A percentile compares a stretch with the other conserved stretches of the same genome.
Conservation (phyloP, 2,888 invertebrate species). For the Gnatocerus cornutus region DNA sequence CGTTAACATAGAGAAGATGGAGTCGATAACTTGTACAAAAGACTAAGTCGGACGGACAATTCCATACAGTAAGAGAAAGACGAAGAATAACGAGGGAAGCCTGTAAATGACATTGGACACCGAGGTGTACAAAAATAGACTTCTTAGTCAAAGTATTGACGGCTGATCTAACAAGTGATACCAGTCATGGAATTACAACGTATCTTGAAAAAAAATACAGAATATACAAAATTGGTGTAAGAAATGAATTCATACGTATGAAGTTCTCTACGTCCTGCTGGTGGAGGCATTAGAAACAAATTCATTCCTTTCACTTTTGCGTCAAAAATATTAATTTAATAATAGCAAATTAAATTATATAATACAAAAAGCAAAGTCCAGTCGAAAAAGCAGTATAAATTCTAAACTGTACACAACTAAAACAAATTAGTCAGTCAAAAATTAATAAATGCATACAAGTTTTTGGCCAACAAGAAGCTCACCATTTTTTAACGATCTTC, state of each 20-base stretch:
- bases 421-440: constrained; percentile 51
- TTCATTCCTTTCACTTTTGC: constrained; percentile 41
- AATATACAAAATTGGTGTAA: constrained; percentile 47
- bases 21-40: constrained; percentile 18
- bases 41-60: constrained; percentile 41
- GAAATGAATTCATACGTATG: constrained; percentile 41
- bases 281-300: constrained; percentile 28
- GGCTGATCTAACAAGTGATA: constrained; percentile 46
- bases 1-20: background rate
- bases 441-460: constrained; percentile 50
- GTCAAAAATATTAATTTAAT: constrained; percentile 28
- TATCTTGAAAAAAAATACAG: constrained; percentile 47
- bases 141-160: constrained; percentile 40
- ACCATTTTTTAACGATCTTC: constrained; percentile 3
- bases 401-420: constrained; percentile 51
- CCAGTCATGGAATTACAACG: constrained; percentile 50
- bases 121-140: constrained; percentile 52
- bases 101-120: constrained; percentile 36
- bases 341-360: constrained; percentile 55
- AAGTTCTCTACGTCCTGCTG: constrained; percentile 9
- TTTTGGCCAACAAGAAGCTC: constrained; percentile 11
- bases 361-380: constrained; percentile 53
- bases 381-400: constrained; percentile 52
- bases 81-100: constrained; percentile 39
- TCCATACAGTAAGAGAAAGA: constrained; percentile 5